Evolutionary conservation across 1,140 invertebrate genomes (phyloP), one percentile per base, ranked within the genome.

Genomic region (Drosophila obscura): DNA sequence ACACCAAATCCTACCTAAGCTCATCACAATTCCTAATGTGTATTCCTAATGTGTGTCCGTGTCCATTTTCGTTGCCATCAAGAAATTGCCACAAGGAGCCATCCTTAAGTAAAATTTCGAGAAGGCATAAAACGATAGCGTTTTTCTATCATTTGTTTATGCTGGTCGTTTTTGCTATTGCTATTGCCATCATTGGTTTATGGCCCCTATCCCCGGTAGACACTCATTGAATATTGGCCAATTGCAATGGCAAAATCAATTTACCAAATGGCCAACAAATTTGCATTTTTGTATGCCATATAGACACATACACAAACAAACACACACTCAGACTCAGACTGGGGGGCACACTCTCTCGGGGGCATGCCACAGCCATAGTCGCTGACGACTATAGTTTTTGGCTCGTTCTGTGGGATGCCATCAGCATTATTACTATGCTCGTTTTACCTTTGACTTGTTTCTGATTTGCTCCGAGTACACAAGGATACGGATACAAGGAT

Each of bases 371-470:
- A 39, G 35, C 13, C 35, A 19, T 19, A 19, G 4, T 4, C 35
- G 35, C 4, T 39, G 9, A 39, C 35, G 35, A 39, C 35, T 39
- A 39, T 39, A 39, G 50, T 53, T 62, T 72, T 80, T 77, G 77
- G 67, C 73, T 50, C 45, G 58, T 49, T 69, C 56, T 63, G 62
- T 76, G 51, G 63, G 55, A 76, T 65, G 59, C 63, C 63, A 77
- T 81, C 79, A 82, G 79, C 64, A 82, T 82, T 82, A 80, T 85
- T 71, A 77, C 81, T 80, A 61, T 56, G 77, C 50, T 77, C 73
- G 73, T 58, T 85, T 72, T 81, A 74, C 61, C 82, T 81, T 87
- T 81, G 81, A 81, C 82, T 81, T 82, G 81, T 59, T 71, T 81
- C 77, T 74, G 82, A 85, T 87, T 81, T 87, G 77, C 64, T 57